phyloP scores from a whole-genome alignment of 2,888 invertebrate genomes.

The Chrysotoxum bicinctum region DNA sequence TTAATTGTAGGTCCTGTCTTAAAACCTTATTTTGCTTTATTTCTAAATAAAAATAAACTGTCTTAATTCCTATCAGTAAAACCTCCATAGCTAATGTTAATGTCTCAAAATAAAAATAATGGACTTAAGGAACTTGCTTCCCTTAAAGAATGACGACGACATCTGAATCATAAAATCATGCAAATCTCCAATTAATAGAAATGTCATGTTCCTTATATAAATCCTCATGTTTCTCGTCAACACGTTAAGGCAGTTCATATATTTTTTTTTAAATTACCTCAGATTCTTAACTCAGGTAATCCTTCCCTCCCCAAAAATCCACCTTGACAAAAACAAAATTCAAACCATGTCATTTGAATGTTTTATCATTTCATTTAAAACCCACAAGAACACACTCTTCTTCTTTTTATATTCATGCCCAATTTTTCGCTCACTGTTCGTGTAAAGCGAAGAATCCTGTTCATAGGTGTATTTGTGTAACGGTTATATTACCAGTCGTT shows the following conservation, averaged over 20 bases:
- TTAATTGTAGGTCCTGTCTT: no score
- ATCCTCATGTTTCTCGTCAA: background rate
- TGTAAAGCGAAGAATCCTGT: background rate
- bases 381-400: slow-evolving; percentile 6
- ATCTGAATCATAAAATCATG: background rate
- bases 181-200: background rate
- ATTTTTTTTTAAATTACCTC: background rate
- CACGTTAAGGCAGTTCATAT: background rate
- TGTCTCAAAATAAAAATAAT: no score
- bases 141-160: no score
- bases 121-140: no score
- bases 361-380: slow-evolving; percentile 46
- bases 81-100: no score
- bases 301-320: background rate
- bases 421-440: slow-evolving; percentile 51
- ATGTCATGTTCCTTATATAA: background rate
- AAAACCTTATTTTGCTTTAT: no score
- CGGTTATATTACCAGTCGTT: background rate
- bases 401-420: slow-evolving; percentile 41
- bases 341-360: background rate
- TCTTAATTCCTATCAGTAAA: no score
- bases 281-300: background rate
- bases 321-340: background rate
- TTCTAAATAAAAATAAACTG: no score
- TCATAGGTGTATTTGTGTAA: background rate